Base-by-base conservation (phyloP, 2,113 vertebrate genomes). In the Epinephelus fuscoguttatus region DNA sequence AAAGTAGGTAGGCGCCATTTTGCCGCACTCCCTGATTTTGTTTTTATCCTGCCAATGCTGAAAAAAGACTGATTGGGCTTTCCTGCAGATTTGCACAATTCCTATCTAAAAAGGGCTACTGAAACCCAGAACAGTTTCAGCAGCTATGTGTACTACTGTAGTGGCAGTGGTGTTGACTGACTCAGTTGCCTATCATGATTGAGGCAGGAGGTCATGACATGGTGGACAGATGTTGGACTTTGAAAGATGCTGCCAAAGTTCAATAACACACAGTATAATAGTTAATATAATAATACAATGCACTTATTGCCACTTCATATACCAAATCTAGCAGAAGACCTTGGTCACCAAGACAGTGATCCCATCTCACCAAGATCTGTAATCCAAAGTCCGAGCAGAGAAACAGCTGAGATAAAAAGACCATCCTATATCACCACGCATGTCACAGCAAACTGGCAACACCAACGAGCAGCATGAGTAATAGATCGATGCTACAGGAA, bases 381-480 rank as follows among this genome's bases (percentile, higher is more conserved):
- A 45, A 69, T 75, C 30, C 37, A 66, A 72, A 68, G 6, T 15
- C 33, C 49, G 70, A 75, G 77, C 64, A 66, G 56, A 64, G 45
- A 55, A 69, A 75, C 70, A 80, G 61, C 75, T 27, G 57, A 67
- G 69, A 78, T 53, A 76, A 70, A 81, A 84, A 87, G 18, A 68
- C 14, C 60, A 78, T 81, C 75, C 77, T 75, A 82, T 78, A 86
- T 67, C 78, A 78, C 42, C 42, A 59, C 27, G 33, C 50, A 47
- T 77, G 49, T 72, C 63, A 84, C 70, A 80, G 76, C 47, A 77
- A 83, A 81, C 81, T 70, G 76, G 56, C 67, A 83, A 37, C 18
- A 27, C 80, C 84, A 64, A 70, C 64, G 80, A 78, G 80, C 59
- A 68, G 52, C 79, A 77, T 59, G 80, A 74, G 71, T 67, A 84